These are phyloP conservation scores for Protosalanx chinensis DNA, from an alignment of 2,797 vertebrate species.

Conservation along the genomic window DNA sequence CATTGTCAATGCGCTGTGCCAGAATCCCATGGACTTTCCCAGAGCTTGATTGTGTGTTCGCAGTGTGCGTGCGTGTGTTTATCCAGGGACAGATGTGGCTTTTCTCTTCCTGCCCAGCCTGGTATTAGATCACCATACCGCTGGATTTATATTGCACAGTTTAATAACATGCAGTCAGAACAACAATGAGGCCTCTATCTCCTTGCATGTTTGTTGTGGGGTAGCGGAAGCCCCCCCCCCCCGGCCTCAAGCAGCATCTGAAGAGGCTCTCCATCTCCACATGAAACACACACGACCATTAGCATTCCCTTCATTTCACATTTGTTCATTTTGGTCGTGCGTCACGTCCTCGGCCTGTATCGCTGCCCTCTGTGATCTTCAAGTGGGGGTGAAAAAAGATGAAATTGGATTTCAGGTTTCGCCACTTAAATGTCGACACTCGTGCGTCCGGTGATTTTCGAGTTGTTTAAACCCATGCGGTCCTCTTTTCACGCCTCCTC, in stretches of 20 bases:
- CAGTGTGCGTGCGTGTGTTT: not conserved
- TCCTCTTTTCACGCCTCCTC: not conserved
- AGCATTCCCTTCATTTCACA: too few species aligned
- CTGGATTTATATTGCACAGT: slow-evolving; percentile 13
- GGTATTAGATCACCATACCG: slow-evolving; percentile 5
- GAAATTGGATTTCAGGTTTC: not conserved
- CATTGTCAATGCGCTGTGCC: slow-evolving; percentile 21
- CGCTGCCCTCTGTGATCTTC: not conserved
- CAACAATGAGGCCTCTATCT: slow-evolving; percentile 42
- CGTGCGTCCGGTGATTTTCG: too few species aligned
- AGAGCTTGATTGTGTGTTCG: slow-evolving; percentile 14
- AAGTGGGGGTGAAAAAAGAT: not conserved
- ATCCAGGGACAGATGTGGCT: slow-evolving; percentile 37
- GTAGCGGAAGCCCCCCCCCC: slow-evolving; percentile 31
- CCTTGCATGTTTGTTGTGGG: slow-evolving; percentile 25
- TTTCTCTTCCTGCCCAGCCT: slow-evolving; percentile 24
- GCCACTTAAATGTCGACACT: too few species aligned
- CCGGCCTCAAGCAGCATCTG: slow-evolving; percentile 34
- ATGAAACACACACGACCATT: slow-evolving; percentile 14
- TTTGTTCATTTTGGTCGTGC: too few species aligned
- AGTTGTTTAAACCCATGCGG: not conserved
- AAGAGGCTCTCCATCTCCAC: slow-evolving; percentile 38
- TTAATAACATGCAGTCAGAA: slow-evolving; percentile 27
- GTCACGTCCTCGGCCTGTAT: not conserved
- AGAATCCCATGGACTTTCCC: slow-evolving; percentile 1